Evolutionary conservation across 2,113 vertebrate genomes (phyloP).

Genomic region (Hippocampus guttulatus): DNA sequence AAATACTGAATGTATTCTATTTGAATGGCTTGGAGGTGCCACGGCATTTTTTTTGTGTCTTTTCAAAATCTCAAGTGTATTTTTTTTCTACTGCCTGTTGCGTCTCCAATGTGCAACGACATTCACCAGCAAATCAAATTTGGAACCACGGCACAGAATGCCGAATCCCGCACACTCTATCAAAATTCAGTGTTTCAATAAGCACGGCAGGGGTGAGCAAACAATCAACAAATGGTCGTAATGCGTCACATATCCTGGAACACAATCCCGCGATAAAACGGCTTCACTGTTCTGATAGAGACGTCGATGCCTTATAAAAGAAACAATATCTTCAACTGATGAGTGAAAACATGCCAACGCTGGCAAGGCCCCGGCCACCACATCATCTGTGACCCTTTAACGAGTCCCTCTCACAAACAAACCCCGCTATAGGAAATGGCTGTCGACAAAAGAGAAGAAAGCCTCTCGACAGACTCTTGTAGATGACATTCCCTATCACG

Average conservation of each 20-base stretch:
- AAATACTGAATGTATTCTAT: no score
- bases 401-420: slow-evolving; percentile 57
- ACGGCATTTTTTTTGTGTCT: no score
- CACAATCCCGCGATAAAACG: not conserved
- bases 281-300: slow-evolving; percentile 20
- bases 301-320: slow-evolving; percentile 22
- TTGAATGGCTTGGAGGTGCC: no score
- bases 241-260: not conserved
- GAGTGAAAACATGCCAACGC: slow-evolving; percentile 35
- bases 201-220: not conserved
- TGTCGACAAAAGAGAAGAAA: slow-evolving; percentile 64
- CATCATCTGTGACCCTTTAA: slow-evolving; percentile 67
- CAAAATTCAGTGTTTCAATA: not conserved
- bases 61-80: no score
- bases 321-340: slow-evolving; percentile 31
- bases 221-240: not conserved
- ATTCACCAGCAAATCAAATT: no score
- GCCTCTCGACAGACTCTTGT: slow-evolving; percentile 82
- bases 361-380: slow-evolving; percentile 31
- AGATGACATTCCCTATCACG: slow-evolving; percentile 91
- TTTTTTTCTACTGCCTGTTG: no score
- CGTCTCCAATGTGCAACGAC: no score
- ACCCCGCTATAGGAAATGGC: slow-evolving; percentile 66
- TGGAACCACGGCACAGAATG: no score
- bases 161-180: no score